Conservation (phyloP, 1,140 invertebrate species). For the Musca vetustissima region DNA sequence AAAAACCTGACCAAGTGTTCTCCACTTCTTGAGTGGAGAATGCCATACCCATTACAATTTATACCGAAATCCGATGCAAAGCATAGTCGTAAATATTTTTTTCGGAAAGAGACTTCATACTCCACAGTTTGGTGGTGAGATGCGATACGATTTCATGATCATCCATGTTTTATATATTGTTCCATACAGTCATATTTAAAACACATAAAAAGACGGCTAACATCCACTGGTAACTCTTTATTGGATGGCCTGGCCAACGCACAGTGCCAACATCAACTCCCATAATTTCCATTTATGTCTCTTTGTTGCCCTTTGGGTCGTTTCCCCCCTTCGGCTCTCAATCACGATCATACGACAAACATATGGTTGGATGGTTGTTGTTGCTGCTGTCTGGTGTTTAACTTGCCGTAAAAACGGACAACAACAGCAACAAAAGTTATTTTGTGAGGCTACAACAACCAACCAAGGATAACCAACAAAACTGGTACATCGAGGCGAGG, state of each 20-base stretch:
- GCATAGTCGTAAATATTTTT: background rate
- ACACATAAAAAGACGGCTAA: constrained; percentile 12
- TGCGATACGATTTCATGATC: no score
- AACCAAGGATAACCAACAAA: background rate
- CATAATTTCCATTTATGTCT: constrained; percentile 23
- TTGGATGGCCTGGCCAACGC: no score
- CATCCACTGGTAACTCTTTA: background rate
- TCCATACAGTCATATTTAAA: constrained; percentile 23
- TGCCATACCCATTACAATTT: background rate
- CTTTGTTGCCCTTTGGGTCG: background rate
- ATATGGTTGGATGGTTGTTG: no score
- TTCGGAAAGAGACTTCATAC: no score
- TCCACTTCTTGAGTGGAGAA: no score
- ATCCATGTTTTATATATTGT: constrained; percentile 20
- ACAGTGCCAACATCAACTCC: background rate
- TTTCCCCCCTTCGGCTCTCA: background rate
- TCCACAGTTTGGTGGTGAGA: no score
- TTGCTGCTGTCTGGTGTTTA: no score
- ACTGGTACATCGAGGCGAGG: constrained; percentile 7
- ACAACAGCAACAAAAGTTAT: no score
- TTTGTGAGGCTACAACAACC: no score
- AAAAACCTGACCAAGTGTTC: background rate
- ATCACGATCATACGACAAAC: background rate
- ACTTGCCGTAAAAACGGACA: background rate
- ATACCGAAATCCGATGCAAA: background rate